Evolutionary conservation across 1,140 invertebrate genomes (phyloP).

Genomic region (Araneus ventricosus): DNA sequence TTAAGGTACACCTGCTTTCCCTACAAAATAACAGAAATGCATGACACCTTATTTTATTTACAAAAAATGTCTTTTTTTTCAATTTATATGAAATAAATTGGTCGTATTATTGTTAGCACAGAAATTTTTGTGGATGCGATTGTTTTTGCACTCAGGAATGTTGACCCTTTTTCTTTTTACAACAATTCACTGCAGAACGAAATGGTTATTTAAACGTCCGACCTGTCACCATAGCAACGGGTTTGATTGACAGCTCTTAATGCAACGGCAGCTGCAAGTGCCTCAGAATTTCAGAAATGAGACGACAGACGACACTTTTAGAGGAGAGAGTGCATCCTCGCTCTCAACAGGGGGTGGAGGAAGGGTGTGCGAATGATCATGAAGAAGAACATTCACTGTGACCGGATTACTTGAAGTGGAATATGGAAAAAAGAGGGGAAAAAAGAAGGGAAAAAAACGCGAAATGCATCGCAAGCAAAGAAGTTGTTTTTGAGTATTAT

Average conservation of each 20-base stretch:
- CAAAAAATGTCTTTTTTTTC: too few species aligned
- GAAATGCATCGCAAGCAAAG: background rate
- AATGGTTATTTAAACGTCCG: constrained; percentile 43
- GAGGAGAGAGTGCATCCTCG: background rate
- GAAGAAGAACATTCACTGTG: constrained; percentile 17
- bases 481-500: constrained; percentile 18
- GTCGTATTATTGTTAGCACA: too few species aligned
- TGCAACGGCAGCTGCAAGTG: constrained; percentile 58
- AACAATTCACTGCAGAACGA: background rate
- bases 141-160: background rate
- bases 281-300: constrained; percentile 41
- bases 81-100: too few species aligned
- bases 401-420: constrained; percentile 33
- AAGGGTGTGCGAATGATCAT: background rate
- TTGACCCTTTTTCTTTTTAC: background rate
- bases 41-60: too few species aligned
- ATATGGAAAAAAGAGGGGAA: background rate
- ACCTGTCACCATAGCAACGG: constrained; percentile 26
- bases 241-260: constrained; percentile 60
- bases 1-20: too few species aligned
- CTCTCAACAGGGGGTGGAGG: background rate
- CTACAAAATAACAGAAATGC: too few species aligned
- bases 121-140: too few species aligned
- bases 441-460: background rate
- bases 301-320: constrained; percentile 39